Base-by-base conservation (phyloP, 2,888 invertebrate species). In the Caenorhabditis sp. region DNA sequence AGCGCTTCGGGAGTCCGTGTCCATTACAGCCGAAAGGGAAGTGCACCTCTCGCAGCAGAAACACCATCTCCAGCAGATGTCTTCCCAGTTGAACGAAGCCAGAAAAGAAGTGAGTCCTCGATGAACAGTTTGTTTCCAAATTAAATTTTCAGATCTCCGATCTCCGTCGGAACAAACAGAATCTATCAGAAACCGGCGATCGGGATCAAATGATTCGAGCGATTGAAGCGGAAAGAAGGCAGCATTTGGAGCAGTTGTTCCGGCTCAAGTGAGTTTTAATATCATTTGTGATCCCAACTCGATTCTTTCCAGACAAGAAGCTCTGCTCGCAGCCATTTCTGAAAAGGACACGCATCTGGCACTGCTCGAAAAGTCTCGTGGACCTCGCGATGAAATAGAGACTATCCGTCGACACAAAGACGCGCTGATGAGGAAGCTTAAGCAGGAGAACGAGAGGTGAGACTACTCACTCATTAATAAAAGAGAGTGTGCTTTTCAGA, bases 271-370 rank as follows among this genome's bases (percentile, higher is more conserved):
- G 90, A 91, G 93, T 30, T 8, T 3, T 58, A 17, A 89, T 35
- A 2, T n/a, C 6, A 6, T 41, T 9, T 4, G 7, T 5, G 15
- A 15, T 5, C 13, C 17, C 17, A 22, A 22, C 45, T 13, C 1
- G 3, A 7, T 15, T 11, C 4, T 43, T 70, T 78, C 37, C 53
- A 95, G 95, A 89, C 93, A 94, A 90, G 94, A 95, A 90, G 93
- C 94, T 58, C 90, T 95, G 78, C 93, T 94, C 90, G 93, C 93
- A 72, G 93, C 93, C 3, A 93, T 95, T 75, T 94, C 94, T 86
- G 95, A 95, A 88, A 95, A 95, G 89, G 95, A 95, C 90, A 93
- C 94, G 11, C 93, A 94, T 89, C 92, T 95, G 85, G 95, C 94
- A 0, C 91, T 94, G 78, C 90, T 95, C 68, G 95, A 95, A 89